Conservation (phyloP, 2,797 vertebrate genomes). For the Hyperoplus immaculatus region DNA sequence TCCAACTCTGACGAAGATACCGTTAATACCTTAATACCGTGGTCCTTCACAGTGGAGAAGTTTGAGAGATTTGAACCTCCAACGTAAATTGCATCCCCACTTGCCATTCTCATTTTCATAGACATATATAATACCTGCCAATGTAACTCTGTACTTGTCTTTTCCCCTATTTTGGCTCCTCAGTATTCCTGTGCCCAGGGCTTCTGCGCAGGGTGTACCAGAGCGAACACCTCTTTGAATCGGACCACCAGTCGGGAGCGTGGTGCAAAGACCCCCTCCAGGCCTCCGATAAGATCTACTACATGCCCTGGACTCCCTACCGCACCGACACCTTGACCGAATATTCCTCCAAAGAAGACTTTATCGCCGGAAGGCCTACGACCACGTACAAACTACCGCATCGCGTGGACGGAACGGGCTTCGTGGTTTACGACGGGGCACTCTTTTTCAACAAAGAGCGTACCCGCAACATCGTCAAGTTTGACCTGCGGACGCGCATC, state of each 20-base stretch:
- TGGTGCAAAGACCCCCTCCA: slow-evolving; percentile 99
- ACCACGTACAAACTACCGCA: slow-evolving; percentile 98
- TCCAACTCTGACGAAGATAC: slow-evolving; percentile 1
- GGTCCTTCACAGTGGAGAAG: slow-evolving; percentile 3
- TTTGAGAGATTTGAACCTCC: not conserved
- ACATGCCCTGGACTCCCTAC: slow-evolving; percentile 99
- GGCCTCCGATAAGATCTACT: slow-evolving; percentile 99
- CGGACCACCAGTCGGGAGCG: slow-evolving; percentile 98
- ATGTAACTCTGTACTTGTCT: slow-evolving; percentile 85
- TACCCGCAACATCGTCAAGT: slow-evolving; percentile 98
- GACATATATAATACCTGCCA: slow-evolving; percentile 74
- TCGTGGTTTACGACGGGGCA: slow-evolving; percentile 97
- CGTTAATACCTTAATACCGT: not conserved
- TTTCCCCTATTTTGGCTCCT: slow-evolving; percentile 85
- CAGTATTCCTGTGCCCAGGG: slow-evolving; percentile 99
- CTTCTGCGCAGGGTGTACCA: slow-evolving; percentile 97
- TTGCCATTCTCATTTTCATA: not conserved
- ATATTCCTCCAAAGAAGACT: slow-evolving; percentile 98
- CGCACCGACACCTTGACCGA: slow-evolving; percentile 96
- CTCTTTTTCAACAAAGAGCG: slow-evolving; percentile 99
- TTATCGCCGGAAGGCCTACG: slow-evolving; percentile 95
- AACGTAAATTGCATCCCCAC: not conserved
- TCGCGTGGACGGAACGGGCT: slow-evolving; percentile 96
- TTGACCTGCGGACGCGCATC: slow-evolving; percentile 96
- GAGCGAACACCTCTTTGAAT: slow-evolving; percentile 98